Conservation (phyloP, 2,888 invertebrate genomes). For the Salticus scenicus region DNA sequence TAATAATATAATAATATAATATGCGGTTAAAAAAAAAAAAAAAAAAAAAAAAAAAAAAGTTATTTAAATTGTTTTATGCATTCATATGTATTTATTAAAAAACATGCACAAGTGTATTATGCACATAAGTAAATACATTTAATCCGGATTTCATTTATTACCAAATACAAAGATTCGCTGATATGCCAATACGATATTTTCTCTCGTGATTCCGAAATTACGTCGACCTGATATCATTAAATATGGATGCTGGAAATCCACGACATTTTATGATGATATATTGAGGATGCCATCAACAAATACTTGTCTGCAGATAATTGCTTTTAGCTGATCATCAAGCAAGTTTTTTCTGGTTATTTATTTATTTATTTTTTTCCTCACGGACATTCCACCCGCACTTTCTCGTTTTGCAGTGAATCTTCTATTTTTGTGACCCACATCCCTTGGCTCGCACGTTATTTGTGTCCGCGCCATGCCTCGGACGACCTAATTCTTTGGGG, state of each 20-base stretch:
- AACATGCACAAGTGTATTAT: too few relatives aligned
- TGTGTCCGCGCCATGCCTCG: background rate
- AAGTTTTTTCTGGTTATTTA: background rate
- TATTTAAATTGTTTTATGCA: too few relatives aligned
- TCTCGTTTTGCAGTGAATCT: background rate
- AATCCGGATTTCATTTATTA: too few relatives aligned
- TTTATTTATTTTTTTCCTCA: background rate
- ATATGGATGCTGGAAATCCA: background rate
- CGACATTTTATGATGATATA: background rate
- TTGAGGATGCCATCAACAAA: background rate
- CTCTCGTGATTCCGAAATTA: too few relatives aligned
- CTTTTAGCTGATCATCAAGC: background rate
- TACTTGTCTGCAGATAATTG: background rate
- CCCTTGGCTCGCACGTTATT: background rate
- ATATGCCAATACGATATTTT: too few relatives aligned
- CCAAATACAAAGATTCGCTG: too few relatives aligned
- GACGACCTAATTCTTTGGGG: background rate
- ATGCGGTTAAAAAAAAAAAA: too few relatives aligned
- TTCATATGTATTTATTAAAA: too few relatives aligned
- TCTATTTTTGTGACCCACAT: conserved; percentile 10
- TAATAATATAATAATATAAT: too few relatives aligned
- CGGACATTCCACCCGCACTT: background rate
- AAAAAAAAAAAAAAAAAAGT: too few relatives aligned
- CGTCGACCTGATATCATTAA: too few relatives aligned
- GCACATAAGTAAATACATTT: too few relatives aligned